Conservation (phyloP, 2,888 invertebrate genomes). For the Galerucella calmariensis region DNA sequence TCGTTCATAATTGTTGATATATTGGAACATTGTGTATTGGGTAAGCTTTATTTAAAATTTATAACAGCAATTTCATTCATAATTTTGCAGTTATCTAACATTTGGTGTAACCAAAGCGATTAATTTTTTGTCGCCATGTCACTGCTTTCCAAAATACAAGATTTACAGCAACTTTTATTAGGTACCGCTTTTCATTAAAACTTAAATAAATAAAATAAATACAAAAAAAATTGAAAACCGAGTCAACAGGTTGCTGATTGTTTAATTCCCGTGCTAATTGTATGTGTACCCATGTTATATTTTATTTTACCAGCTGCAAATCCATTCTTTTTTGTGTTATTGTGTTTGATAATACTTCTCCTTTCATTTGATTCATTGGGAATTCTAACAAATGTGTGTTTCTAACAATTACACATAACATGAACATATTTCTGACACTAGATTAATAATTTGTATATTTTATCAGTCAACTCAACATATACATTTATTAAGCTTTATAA, state of each 20-base stretch:
- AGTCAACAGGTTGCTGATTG: slow-evolving; percentile 16
- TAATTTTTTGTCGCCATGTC: background rate
- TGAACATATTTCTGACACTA: background rate
- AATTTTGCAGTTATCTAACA: background rate
- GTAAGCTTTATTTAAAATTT: background rate
- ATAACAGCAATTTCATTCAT: background rate
- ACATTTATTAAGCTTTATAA: background rate
- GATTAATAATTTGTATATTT: background rate
- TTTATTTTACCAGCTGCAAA: background rate
- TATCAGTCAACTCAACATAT: background rate
- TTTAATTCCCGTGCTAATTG: background rate
- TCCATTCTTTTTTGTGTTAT: background rate
- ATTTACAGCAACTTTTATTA: too few species aligned
- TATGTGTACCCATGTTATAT: background rate
- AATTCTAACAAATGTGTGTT: background rate
- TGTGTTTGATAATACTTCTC: background rate
- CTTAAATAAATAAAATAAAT: background rate
- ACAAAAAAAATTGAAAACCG: background rate
- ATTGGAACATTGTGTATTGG: background rate
- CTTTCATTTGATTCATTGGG: background rate
- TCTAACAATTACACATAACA: background rate
- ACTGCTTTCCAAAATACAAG: too few species aligned
- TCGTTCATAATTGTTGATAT: background rate
- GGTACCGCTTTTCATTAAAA: background rate
- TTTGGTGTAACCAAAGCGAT: background rate